A percentile compares a stretch with the other conserved stretches of the same genome.
Conservation (phyloP, 2,888 invertebrate genomes). For the Lasius platythorax region DNA sequence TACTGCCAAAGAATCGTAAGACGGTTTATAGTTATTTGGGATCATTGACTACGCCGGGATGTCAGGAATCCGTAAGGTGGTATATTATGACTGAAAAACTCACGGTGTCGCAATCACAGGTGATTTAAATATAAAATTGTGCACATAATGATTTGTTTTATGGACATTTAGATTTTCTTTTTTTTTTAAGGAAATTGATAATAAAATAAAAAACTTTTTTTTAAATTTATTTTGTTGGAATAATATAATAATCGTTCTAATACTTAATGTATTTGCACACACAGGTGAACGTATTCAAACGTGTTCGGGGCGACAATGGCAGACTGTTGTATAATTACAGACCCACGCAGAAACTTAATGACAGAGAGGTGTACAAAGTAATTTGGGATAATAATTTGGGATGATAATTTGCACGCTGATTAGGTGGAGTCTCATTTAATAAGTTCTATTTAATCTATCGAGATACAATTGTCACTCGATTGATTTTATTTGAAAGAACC, state of each 20-base stretch:
- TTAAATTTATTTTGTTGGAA: background rate
- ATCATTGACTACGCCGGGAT: conserved; percentile 92
- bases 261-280: conserved; percentile 42
- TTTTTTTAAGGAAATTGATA: background rate
- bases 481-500: background rate
- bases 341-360: conserved; percentile 83
- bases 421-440: background rate
- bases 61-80: conserved; percentile 91
- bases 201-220: background rate
- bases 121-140: conserved; percentile 70
- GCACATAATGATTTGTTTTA: background rate
- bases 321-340: conserved; percentile 84
- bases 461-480: background rate
- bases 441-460: background rate
- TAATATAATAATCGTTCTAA: conserved; percentile 3
- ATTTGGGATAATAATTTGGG: conserved; percentile 70
- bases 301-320: conserved; percentile 70
- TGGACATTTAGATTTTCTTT: background rate
- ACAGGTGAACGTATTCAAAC: conserved; percentile 76
- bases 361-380: conserved; percentile 76
- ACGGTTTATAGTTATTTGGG: conserved; percentile 90
- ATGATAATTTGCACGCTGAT: background rate
- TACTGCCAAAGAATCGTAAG: conserved; percentile 87
- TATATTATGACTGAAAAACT: conserved; percentile 88
- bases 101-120: conserved; percentile 87